Evolutionary conservation across 2,113 vertebrate species (phyloP).

Genomic region (Mustela nigripes): DNA sequence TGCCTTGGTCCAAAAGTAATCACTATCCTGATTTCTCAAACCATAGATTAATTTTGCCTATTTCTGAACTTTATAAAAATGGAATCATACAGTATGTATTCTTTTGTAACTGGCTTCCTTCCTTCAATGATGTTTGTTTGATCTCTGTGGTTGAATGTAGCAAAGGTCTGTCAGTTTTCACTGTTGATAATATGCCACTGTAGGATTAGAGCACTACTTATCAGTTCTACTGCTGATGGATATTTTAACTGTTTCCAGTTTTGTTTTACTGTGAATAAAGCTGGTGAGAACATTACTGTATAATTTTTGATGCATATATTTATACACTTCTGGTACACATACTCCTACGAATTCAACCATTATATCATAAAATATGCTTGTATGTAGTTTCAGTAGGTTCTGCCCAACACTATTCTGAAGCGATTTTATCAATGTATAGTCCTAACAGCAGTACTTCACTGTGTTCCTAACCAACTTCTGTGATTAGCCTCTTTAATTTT

Average conservation of each 20-base stretch:
- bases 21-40: constrained; percentile 7
- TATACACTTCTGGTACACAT: background rate
- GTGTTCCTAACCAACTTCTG: background rate
- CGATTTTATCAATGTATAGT: background rate
- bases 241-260: background rate
- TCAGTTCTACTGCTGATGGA: background rate
- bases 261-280: constrained; percentile 41
- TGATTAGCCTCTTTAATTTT: background rate
- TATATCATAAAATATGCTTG: background rate
- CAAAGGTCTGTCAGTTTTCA: background rate
- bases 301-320: background rate
- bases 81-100: background rate
- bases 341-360: background rate
- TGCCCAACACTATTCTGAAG: constrained; percentile 10
- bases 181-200: background rate
- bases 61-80: constrained; percentile 34
- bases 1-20: background rate
- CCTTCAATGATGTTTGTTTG: background rate
- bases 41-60: background rate
- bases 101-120: background rate
- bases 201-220: background rate
- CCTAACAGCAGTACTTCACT: background rate
- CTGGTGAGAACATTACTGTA: background rate
- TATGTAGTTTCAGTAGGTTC: background rate
- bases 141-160: background rate